phyloP scores from a whole-genome alignment of 2,113 vertebrate species.

The Xenopus tropicalis region DNA sequence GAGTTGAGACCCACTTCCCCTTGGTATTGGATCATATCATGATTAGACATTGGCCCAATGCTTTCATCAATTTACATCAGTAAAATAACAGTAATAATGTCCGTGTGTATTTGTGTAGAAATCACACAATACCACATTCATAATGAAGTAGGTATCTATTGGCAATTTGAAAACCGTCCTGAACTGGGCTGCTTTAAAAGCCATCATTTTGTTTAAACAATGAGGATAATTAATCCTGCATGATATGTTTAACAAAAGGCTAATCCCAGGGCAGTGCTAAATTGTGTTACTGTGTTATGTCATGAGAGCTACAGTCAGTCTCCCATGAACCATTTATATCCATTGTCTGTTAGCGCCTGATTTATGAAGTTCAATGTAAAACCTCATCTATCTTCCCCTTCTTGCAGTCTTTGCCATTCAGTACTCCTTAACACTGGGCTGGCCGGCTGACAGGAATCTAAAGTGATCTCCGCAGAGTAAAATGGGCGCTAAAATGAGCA shows the following conservation, averaged over 20 bases:
- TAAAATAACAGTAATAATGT: no score
- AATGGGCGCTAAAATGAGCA: neutral
- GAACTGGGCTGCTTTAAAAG: constrained; percentile 10
- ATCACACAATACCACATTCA: neutral
- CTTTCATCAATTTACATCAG: no score
- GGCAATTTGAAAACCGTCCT: constrained; percentile 5
- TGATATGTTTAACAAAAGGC: constrained; percentile 30
- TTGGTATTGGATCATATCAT: no score
- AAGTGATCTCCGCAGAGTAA: neutral
- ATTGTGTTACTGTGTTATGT: constrained; percentile 36
- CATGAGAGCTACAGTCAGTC: constrained; percentile 32
- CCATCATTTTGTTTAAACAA: constrained; percentile 22
- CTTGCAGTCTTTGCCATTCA: constrained; percentile 15
- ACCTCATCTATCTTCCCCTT: constrained; percentile 45
- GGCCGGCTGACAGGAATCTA: constrained; percentile 21
- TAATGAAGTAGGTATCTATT: neutral
- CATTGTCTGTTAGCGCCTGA: constrained; percentile 41
- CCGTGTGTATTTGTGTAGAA: neutral
- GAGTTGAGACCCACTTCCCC: no score
- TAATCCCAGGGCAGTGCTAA: constrained; percentile 39
- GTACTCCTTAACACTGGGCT: constrained; percentile 23
- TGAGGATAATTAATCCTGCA: constrained; percentile 29
- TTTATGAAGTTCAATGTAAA: constrained; percentile 40
- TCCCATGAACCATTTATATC: constrained; percentile 41
- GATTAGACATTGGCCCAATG: no score